These are phyloP conservation scores for Paralinhomoeus sp. DNA, from an alignment of 2,888 invertebrate genomes.

Conservation along the genomic window DNA sequence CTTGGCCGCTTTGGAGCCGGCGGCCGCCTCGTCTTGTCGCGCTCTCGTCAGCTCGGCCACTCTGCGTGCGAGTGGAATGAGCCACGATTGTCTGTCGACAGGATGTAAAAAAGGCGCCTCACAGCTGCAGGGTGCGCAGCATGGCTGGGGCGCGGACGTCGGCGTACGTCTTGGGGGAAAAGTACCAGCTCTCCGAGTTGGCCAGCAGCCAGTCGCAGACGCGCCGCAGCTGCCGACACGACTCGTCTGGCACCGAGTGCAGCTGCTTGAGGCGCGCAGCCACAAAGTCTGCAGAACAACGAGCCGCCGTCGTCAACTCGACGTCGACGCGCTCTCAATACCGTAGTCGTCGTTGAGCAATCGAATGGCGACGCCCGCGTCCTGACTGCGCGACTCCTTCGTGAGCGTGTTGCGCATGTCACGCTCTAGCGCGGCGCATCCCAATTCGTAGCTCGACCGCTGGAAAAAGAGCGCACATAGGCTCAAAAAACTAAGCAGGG, in stretches of 20 bases:
- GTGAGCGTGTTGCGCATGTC: slow-evolving; percentile 70
- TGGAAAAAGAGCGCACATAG: slow-evolving; percentile 24
- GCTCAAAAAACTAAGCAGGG: background rate
- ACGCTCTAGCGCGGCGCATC: slow-evolving; percentile 57
- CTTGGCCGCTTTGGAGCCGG: too few species aligned
- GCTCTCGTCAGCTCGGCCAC: too few species aligned
- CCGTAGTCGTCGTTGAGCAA: too few species aligned
- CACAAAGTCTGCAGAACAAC: background rate
- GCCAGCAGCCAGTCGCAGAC: slow-evolving; percentile 2
- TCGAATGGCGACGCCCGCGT: too few species aligned
- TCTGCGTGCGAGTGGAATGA: too few species aligned
- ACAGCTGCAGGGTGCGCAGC: background rate
- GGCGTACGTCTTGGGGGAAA: slow-evolving; percentile 1
- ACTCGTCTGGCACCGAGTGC: background rate
- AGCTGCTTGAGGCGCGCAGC: background rate
- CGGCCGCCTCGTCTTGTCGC: too few species aligned
- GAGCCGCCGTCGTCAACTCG: too few species aligned
- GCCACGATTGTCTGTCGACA: too few species aligned
- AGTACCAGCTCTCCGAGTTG: slow-evolving; percentile 1
- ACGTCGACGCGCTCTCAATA: too few species aligned
- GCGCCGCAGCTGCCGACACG: slow-evolving; percentile 1
- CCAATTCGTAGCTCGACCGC: slow-evolving; percentile 50
- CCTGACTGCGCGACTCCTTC: too few species aligned
- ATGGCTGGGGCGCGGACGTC: background rate
- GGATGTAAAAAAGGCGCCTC: too few species aligned